phyloP scores from a whole-genome alignment of 1,140 invertebrate genomes.

The Adoxophyes honmai region DNA sequence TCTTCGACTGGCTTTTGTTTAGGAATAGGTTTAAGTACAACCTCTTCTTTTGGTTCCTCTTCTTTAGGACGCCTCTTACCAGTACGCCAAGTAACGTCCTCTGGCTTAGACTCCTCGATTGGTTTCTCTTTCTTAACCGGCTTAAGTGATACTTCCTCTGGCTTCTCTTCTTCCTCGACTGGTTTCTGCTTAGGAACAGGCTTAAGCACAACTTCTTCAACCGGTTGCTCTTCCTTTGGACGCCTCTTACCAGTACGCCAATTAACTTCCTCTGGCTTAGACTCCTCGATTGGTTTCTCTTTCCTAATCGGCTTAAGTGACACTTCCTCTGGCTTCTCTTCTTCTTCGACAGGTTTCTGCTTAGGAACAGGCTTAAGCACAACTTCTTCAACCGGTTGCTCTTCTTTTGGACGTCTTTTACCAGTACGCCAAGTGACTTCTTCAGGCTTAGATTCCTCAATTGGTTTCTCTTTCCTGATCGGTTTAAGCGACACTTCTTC shows the following conservation, averaged over 20 bases:
- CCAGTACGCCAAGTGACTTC: neutral
- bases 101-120: neutral
- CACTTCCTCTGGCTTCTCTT: slow-evolving; percentile 54
- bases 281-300: neutral
- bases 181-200: slow-evolving; percentile 8
- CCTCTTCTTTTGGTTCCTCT: slow-evolving; percentile 21
- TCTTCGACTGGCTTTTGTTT: slow-evolving; percentile 22
- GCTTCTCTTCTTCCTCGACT: slow-evolving; percentile 13
- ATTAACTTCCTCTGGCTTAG: neutral
- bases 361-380: slow-evolving; percentile 30
- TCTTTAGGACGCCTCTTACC: neutral
- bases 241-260: neutral
- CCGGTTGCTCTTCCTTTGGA: neutral
- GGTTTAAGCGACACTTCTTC: slow-evolving; percentile 56
- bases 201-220: slow-evolving; percentile 15
- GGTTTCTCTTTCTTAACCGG: slow-evolving; percentile 14
- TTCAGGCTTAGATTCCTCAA: slow-evolving; percentile 2
- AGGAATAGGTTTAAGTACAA: slow-evolving; percentile 24
- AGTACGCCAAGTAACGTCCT: slow-evolving; percentile 20
- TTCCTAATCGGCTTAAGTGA: slow-evolving; percentile 45
- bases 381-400: slow-evolving; percentile 13
- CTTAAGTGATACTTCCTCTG: slow-evolving; percentile 1
- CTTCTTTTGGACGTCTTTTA: neutral
- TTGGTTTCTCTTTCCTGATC: slow-evolving; percentile 6
- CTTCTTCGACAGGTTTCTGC: slow-evolving; percentile 53